Percentiles rank a stretch among this genome's conserved stretches.
These are phyloP conservation scores for Fabriciana adippe DNA, from an alignment of 2,888 invertebrate genomes.

Conservation along the genomic window DNA sequence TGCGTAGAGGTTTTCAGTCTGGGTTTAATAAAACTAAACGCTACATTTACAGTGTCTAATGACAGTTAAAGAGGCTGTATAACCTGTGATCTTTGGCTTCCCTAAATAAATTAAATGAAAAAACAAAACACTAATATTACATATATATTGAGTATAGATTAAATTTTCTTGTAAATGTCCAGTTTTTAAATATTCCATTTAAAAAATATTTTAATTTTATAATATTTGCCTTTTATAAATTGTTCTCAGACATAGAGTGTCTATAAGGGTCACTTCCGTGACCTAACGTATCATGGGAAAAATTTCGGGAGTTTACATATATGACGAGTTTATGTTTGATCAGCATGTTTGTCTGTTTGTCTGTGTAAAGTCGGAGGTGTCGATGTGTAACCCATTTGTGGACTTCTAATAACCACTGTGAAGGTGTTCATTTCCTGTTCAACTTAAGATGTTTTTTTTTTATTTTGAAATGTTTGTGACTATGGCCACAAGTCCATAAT, in stretches of 20 bases:
- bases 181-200: neutral
- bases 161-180: too few species aligned
- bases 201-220: neutral
- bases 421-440: conserved; percentile 21
- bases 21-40: neutral
- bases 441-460: neutral
- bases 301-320: conserved; percentile 57
- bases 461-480: neutral
- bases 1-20: neutral
- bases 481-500: too few species aligned
- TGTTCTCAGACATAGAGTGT: neutral
- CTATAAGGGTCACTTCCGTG: conserved; percentile 10
- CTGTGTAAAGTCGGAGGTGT: conserved; percentile 66
- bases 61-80: too few species aligned
- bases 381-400: conserved; percentile 60
- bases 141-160: too few species aligned
- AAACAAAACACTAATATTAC: too few species aligned
- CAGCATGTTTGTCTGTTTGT: conserved; percentile 61
- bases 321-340: conserved; percentile 44
- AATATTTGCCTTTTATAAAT: neutral
- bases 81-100: too few species aligned
- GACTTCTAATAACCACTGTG: conserved; percentile 50
- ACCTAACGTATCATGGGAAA: conserved; percentile 58
- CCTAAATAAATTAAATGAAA: too few species aligned
- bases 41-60: neutral